Evolutionary conservation across 2,113 vertebrate species (phyloP), one percentile per base, ranked within the genome.

Genomic region (Choloepus hoffmanni): DNA sequence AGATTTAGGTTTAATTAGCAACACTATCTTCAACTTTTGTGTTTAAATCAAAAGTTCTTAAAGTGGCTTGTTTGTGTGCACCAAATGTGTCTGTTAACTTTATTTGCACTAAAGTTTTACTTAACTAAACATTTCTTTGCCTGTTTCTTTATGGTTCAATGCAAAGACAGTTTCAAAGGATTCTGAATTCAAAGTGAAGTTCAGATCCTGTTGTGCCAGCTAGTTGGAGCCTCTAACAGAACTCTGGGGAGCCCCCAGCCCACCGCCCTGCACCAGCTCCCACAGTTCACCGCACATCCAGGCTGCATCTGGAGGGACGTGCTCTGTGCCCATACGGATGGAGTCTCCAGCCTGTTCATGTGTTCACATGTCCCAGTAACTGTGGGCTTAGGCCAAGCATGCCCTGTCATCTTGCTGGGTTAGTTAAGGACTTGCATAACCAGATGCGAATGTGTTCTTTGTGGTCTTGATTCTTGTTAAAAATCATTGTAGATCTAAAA

Each of bases 401-500:
- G 30, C 65, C 4, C 36, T 90, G 65, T 83, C 86, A 50, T 77
- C 90, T 74, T 9, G 7, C 78, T 91, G 70, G 67, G 76, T 85
- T 7, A 50, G 83, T 89, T 58, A 62, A 93, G 30, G 60, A 84
- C 33, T 84, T 90, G 45, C 18, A 33, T 5, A 50, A 12, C 53
- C 63, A 73, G 76, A 85, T 68, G 79, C 24, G 11, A 93, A 50
- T 23, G 14, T 40, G 62, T 60, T 60, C 30, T 58, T 0, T 91
- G n/a, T 72, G 87, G 36, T 84, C 74, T 93, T 70, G 81, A 78
- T 79, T 87, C 65, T 93, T 92, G 40, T 89, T 55, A 43, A 95
- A 93, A 95, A 70, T 43, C 68, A 96, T 53, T 63, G 62, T 53
- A 18, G 28, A 62, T 48, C 79, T 87, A 92, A 92, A 95, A 78